These are phyloP conservation scores for Pollachius pollachius DNA, from an alignment of 2,113 vertebrate genomes.

Conservation along the genomic window DNA sequence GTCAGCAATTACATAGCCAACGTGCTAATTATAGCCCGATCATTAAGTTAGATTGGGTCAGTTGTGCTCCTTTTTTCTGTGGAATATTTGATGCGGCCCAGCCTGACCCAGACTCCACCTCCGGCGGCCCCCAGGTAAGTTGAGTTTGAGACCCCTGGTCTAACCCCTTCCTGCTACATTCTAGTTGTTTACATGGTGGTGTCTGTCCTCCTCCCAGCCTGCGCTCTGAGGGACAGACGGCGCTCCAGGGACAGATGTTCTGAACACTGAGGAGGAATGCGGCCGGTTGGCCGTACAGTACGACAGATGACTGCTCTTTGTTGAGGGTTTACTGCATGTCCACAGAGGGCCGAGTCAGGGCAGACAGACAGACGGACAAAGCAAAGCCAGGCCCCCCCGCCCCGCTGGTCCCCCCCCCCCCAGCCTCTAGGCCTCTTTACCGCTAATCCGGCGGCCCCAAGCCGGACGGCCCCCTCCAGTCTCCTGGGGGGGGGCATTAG, in stretches of 20 bases:
- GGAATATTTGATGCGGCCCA: too few species aligned
- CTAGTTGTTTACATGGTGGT: too few species aligned
- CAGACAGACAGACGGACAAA: conserved; percentile 67
- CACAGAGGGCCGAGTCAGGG: conserved; percentile 69
- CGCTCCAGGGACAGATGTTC: conserved; percentile 57
- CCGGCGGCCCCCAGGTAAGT: too few species aligned
- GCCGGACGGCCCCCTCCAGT: conserved; percentile 24
- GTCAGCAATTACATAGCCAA: too few species aligned
- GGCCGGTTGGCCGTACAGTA: conserved; percentile 70
- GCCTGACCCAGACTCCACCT: too few species aligned
- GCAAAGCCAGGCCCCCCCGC: conserved; percentile 59
- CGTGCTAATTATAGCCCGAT: too few species aligned
- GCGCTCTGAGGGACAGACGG: conserved; percentile 21
- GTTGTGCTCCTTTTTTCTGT: too few species aligned
- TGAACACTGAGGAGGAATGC: conserved; percentile 59
- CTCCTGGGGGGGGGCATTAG: conserved; percentile 56
- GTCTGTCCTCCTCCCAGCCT: too few species aligned
- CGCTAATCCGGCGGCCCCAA: conserved; percentile 65
- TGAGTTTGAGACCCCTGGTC: too few species aligned
- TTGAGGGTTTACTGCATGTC: conserved; percentile 63
- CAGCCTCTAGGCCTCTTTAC: conserved; percentile 70
- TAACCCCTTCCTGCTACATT: too few species aligned
- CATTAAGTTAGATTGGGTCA: too few species aligned
- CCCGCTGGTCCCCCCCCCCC: not conserved
- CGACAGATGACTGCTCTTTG: conserved; percentile 71